phyloP scores from a whole-genome alignment of 2,888 invertebrate species.

The Leucophenga maculata region DNA sequence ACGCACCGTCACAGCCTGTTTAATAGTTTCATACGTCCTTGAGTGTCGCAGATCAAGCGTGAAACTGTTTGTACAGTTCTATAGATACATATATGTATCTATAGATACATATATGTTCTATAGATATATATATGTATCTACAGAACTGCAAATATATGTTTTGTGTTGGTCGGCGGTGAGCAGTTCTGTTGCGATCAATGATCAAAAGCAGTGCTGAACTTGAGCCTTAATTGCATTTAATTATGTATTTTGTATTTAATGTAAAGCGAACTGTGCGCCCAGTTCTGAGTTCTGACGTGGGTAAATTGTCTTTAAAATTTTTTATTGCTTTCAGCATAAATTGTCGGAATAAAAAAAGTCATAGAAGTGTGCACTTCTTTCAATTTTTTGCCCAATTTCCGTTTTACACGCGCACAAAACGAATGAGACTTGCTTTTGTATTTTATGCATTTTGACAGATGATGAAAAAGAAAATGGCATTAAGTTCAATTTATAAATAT shows the following conservation, averaged over 20 bases:
- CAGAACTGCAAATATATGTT: background rate
- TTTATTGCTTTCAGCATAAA: too few species aligned
- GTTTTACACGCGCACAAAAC: too few species aligned
- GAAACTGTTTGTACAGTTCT: conserved; percentile 45
- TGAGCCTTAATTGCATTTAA: conserved; percentile 61
- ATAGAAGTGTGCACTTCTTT: conserved; percentile 28
- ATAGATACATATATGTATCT: background rate
- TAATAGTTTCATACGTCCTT: conserved; percentile 41
- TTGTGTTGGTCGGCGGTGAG: too few species aligned
- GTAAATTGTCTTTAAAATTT: conserved; percentile 10
- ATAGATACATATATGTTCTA: conserved; percentile 6
- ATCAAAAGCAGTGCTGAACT: conserved; percentile 52
- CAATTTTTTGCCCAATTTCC: too few species aligned
- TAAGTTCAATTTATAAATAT: too few species aligned
- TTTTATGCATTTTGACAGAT: too few species aligned
- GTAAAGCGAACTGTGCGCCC: conserved; percentile 31
- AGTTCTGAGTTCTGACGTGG: background rate
- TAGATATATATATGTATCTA: background rate
- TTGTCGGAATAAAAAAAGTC: too few species aligned
- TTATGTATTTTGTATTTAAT: conserved; percentile 60
- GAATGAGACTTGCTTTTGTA: too few species aligned
- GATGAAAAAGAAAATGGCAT: too few species aligned
- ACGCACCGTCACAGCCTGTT: conserved; percentile 37
- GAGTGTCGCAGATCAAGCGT: conserved; percentile 55
- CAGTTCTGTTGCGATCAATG: conserved; percentile 1